Evolutionary conservation across 2,888 invertebrate genomes (phyloP).

Genomic region (Torymus texanus): DNA sequence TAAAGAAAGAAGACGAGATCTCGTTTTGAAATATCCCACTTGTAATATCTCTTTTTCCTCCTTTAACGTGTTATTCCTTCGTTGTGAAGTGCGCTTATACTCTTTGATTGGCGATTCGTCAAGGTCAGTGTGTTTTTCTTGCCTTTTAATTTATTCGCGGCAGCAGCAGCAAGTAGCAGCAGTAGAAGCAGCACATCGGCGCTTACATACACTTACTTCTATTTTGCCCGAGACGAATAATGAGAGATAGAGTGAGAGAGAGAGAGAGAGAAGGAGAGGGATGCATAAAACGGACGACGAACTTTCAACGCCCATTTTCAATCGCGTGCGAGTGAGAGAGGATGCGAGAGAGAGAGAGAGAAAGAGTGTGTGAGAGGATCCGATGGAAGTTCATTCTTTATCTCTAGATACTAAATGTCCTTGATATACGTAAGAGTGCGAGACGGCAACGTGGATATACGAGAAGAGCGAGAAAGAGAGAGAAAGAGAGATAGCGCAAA

Average conservation of each 20-base stretch:
- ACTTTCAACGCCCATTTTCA: conserved; percentile 51
- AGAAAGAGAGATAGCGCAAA: conserved; percentile 29
- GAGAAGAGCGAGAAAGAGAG: conserved; percentile 16
- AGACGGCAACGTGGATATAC: conserved; percentile 33
- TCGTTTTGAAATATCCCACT: conserved; percentile 50
- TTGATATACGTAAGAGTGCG: conserved; percentile 58
- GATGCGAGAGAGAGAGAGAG: conserved; percentile 12
- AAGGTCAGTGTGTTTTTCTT: conserved; percentile 56
- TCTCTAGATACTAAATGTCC: conserved; percentile 58
- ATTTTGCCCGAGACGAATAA: conserved; percentile 21
- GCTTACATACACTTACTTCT: conserved; percentile 13
- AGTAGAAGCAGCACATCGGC: conserved; percentile 7
- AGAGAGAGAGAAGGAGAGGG: conserved; percentile 1
- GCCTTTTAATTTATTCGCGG: conserved; percentile 52
- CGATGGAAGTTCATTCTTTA: conserved; percentile 54
- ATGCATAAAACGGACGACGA: conserved; percentile 42
- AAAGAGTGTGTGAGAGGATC: conserved; percentile 11
- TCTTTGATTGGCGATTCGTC: conserved; percentile 52
- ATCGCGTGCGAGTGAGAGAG: conserved; percentile 30
- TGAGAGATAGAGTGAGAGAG: background rate
- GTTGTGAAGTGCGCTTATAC: conserved; percentile 53
- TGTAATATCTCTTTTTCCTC: conserved; percentile 46
- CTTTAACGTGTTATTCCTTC: conserved; percentile 41
- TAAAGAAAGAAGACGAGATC: conserved; percentile 38
- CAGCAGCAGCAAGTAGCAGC: background rate